Base-by-base conservation (phyloP, 2,797 vertebrate genomes). In the Anomalospiza imberbis region DNA sequence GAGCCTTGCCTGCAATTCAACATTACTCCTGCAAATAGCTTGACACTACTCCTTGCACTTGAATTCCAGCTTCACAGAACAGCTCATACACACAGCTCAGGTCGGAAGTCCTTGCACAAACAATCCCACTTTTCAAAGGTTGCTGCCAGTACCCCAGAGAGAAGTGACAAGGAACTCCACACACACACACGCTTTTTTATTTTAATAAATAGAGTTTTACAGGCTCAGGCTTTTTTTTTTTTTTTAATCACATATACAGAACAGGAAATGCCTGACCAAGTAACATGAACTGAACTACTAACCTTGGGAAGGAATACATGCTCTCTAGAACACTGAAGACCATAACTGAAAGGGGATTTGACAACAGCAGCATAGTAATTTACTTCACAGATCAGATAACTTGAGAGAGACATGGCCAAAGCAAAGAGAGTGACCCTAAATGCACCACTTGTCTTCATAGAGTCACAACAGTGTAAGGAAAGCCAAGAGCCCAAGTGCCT, bases 181-280 rank as follows among this genome's bases (percentile, higher is more conserved):
- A 75, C 71, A 91, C 89, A 94, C 91, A 94, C 91, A 96, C 71
- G 0, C 3, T 28, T 89, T 97, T 97, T 96, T 94, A 85, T 97
- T 98, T 97, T 93, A 97, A 98, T 98, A 97, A 98, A 98, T 97
- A 97, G 89, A 95, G 82, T 93, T 85, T 85, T 91, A 96, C 94
- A 95, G 83, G 92, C 78, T 87, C 90, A 95, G 93, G 94, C 73
- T 94, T 91, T 79, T 73, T 83, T 95, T 73, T 32, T 92, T 79
- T 71, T 94, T 93, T 24, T 12, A 96, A 94, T 97, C 97, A 97
- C 97, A 95, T 95, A 96, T 97, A 97, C 94, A 97, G 96, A 96
- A 91, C 76, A 97, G 85, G 90, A 90, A 94, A 68, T 67, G 95
- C 77, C 88, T 93, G 62, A 91, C 75, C 54, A 61, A 81, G 25